Base-by-base conservation (phyloP, 2,888 invertebrate species). In the Tetramorium bicarinatum region DNA sequence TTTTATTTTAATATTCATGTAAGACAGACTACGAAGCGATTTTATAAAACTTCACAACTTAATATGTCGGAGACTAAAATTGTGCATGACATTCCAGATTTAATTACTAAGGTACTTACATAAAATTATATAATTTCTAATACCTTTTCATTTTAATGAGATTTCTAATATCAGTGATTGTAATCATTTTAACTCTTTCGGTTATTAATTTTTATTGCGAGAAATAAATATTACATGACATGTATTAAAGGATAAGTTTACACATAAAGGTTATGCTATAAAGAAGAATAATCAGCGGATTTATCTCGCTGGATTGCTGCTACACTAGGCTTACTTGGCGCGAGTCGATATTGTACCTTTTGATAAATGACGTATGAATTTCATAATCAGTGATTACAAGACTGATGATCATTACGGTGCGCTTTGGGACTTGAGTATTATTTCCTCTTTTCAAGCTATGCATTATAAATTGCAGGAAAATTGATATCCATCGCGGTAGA, bases 281-380 rank as follows among this genome's bases (percentile, higher is more conserved):
- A 62, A 38, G 34, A 38, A 62, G 34, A 38, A 62, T 62, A 62
- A 64, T 64, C 64, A 64, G 15, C 41, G 38, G 21, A 6, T 49
- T 69, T 69, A 13, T 69, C 49, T 69, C n/a, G n/a, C 13, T 47
- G 7, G 2, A 1, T 6, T 29, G 69, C 34, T 69, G 29, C n/a
- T 47, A 21, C 9, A 29, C 34, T 13, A 67, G 8, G 25, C 15
- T n/a, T n/a, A 29, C 66, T 29, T 67, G 66, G 2, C 66, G 25
- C 47, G 18, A 13, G 49, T 11, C 1, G 29, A n/a, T 29, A 29
- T 49, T 13, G 18, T 15, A 18, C 1, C 29, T 49, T 25, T n/a
- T 69, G 69, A 69, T 69, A 69, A 49, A 69, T 49, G 69, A 69
- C 49, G 47, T 67, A 47, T 69, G 69, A 69, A 69, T 69, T 69